These are phyloP conservation scores for Scatophagus argus DNA, from an alignment of 2,113 vertebrate genomes.

Conservation along the genomic window DNA sequence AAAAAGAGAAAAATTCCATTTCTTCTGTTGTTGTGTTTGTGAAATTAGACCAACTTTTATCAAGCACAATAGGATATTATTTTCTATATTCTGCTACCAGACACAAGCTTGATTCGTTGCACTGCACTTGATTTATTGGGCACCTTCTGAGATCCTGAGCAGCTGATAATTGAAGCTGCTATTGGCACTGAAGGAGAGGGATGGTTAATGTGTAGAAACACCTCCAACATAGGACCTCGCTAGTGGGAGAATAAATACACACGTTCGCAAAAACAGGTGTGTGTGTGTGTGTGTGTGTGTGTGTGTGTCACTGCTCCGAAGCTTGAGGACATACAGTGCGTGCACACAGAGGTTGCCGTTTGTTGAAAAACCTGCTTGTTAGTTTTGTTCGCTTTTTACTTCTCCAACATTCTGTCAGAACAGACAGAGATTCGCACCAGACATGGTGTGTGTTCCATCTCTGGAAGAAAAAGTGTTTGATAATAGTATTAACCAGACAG, in stretches of 20 bases:
- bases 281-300: too few species aligned
- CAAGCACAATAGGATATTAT: slow-evolving; percentile 36
- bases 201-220: slow-evolving; percentile 41
- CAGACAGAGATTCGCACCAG: slow-evolving; percentile 73
- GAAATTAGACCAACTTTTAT: slow-evolving; percentile 52
- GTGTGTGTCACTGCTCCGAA: slow-evolving; percentile 27
- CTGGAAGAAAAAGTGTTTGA: slow-evolving; percentile 79
- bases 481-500: slow-evolving; percentile 77
- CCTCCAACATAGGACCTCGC: slow-evolving; percentile 29
- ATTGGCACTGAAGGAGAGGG: slow-evolving; percentile 43
- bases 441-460: slow-evolving; percentile 69
- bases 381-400: slow-evolving; percentile 74
- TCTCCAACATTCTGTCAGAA: slow-evolving; percentile 79
- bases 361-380: slow-evolving; percentile 72
- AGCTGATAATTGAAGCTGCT: slow-evolving; percentile 52
- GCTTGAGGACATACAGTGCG: background rate
- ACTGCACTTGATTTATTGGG: slow-evolving; percentile 67
- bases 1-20: too few species aligned
- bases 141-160: slow-evolving; percentile 50
- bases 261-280: slow-evolving; percentile 47
- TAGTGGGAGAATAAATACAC: slow-evolving; percentile 47
- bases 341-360: slow-evolving; percentile 32
- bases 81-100: slow-evolving; percentile 55
- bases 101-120: slow-evolving; percentile 57
- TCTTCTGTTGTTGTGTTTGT: background rate